Evolutionary conservation across 1,140 invertebrate species (phyloP), one percentile per base, ranked within the genome.

Genomic region (Tribolium madens): DNA sequence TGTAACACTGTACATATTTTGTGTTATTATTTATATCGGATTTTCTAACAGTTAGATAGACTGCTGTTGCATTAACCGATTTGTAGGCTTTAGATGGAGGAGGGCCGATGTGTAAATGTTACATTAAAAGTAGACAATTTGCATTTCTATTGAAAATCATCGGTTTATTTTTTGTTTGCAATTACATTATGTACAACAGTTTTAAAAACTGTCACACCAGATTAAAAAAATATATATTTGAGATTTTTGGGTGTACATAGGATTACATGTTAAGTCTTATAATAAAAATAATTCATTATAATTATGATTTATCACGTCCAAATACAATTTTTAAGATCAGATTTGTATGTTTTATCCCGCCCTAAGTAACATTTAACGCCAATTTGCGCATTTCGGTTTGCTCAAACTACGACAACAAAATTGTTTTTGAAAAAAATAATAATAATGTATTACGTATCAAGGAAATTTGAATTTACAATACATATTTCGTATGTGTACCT

Each of bases 1-100:
- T 57, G 52, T 57, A 57, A 57, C 52, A 21, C 17, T 57, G 26
- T 64, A 64, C 26, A 64, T 64, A 64, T 33, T 64, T 31, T 64
- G 26, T 57, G 26, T 64, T 26, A 26, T 64, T 18, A 33, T 64
- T 33, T 64, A 33, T 57, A n/a, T 4, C 3, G 17, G 7, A 18
- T 18, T 57, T 57, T 57, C 18, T 57, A 17, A 17, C 6, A 13
- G 13, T 50, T 57, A n/a, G 10, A 57, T n/a, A 57, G 14, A 57
- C 7, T 18, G 18, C 17, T 57, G 52, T 57, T 31, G 26, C 21
- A 10, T 33, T 33, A 64, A 42, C 21, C n/a, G n/a, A 10, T 42
- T 10, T 42, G 9, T 42, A 42, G 36, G 12, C 57, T 60, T 64
- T 64, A 31, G 57, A 33, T n/a, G 26, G 57, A 64, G 57, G n/a